Percentiles rank a stretch among this genome's conserved stretches.
These are phyloP conservation scores for Drosophila buzzatii DNA, from an alignment of 2,888 invertebrate genomes.

Conservation along the genomic window DNA sequence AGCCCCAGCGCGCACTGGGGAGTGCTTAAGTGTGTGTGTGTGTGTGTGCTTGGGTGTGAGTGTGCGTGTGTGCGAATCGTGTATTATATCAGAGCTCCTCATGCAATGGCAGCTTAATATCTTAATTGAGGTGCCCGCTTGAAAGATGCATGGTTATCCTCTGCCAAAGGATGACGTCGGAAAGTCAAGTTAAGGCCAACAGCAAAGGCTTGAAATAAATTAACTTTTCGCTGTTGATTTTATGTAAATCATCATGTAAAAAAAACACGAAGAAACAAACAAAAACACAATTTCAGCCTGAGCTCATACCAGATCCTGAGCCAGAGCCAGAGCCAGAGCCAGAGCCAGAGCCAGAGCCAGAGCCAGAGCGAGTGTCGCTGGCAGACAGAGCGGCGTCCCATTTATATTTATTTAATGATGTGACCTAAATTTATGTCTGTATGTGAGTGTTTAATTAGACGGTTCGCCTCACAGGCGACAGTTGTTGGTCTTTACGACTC, in stretches of 20 bases:
- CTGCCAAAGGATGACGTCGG: conserved; percentile 23
- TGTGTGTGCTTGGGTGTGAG: conserved; percentile 1
- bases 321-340: conserved; percentile 10
- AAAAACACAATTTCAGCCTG: conserved; percentile 23
- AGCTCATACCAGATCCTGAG: too few relatives aligned
- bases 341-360: conserved; percentile 8
- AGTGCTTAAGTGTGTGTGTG: conserved; percentile 20
- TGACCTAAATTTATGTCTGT: conserved; percentile 80
- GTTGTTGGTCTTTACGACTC: conserved; percentile 77
- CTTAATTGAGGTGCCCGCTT: conserved; percentile 77
- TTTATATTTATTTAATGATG: conserved; percentile 82
- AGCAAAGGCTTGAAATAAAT: conserved; percentile 79
- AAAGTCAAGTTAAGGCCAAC: conserved; percentile 53
- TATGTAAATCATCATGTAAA: conserved; percentile 75
- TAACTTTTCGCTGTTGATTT: conserved; percentile 76
- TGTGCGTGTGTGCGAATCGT: conserved; percentile 8
- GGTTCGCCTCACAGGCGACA: conserved; percentile 71
- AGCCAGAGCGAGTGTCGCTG: conserved; percentile 41
- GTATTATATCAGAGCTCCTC: conserved; percentile 13
- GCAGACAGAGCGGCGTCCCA: conserved; percentile 66
- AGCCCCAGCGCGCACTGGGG: conserved; percentile 40
- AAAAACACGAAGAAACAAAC: conserved; percentile 30
- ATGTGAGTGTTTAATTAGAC: conserved; percentile 79
- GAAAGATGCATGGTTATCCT: conserved; percentile 62
- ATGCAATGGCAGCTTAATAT: conserved; percentile 69